Percentiles rank a stretch among this genome's conserved stretches.
These are phyloP conservation scores for Macquaria australasica DNA, from an alignment of 2,113 vertebrate genomes.

Conservation along the genomic window DNA sequence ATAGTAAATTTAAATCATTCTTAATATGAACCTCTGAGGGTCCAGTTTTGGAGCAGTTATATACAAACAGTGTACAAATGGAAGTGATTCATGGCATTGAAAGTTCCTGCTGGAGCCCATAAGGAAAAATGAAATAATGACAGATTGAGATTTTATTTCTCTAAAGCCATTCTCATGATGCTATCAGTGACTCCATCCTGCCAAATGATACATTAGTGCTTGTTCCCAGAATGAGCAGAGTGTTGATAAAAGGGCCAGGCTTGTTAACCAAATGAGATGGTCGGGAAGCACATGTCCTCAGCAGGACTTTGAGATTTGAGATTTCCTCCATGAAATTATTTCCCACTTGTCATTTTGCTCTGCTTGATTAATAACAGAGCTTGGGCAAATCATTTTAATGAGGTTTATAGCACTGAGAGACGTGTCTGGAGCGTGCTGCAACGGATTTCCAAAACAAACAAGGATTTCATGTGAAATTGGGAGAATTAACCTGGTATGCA, in stretches of 20 bases:
- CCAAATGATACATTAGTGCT: slow-evolving; percentile 29
- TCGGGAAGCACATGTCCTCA: slow-evolving; percentile 19
- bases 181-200: slow-evolving; percentile 21
- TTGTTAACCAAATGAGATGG: slow-evolving; percentile 40
- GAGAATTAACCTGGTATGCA: slow-evolving; percentile 42
- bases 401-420: slow-evolving; percentile 48
- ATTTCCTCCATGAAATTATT: slow-evolving; percentile 51
- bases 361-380: slow-evolving; percentile 62
- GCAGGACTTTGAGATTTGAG: slow-evolving; percentile 34
- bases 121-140: background rate
- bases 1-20: background rate
- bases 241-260: slow-evolving; percentile 26
- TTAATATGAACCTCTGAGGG: background rate
- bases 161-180: background rate
- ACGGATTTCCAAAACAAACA: slow-evolving; percentile 59
- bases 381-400: slow-evolving; percentile 67
- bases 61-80: background rate
- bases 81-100: background rate
- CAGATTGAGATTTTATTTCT: slow-evolving; percentile 31
- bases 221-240: slow-evolving; percentile 28
- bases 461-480: slow-evolving; percentile 29
- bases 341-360: slow-evolving; percentile 56
- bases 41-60: background rate
- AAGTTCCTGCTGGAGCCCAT: background rate
- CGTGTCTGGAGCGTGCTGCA: slow-evolving; percentile 23